Evolutionary conservation across 2,797 vertebrate species (phyloP), one percentile per base, ranked within the genome.

Genomic region (Melanotaenia nigrans): DNA sequence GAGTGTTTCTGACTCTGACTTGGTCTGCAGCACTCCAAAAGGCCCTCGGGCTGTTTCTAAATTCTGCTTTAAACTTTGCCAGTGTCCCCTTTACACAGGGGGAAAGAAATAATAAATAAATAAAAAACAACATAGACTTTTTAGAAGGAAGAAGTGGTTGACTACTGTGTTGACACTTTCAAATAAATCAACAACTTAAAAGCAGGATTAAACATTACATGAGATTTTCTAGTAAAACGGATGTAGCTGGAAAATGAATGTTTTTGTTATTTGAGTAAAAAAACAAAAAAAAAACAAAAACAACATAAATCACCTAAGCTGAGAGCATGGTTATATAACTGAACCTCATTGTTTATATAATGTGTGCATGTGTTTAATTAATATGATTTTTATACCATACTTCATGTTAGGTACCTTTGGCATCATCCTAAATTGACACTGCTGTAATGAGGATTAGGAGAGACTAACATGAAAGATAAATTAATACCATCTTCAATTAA

Each of bases 1-100:
- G 61, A 65, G 61, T 76, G 65, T 70, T 79, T 79, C 51, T 66
- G 51, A 71, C 54, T 76, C 71, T 61, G 68, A 28, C 57, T 68
- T 45, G 77, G 77, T 85, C 71, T 75, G 73, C 75, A 74, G 68
- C 69, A 14, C 71, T 74, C 49, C 62, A 79, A 73, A 53, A 64
- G 54, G 33, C 68, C 83, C 66, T 62, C 5, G 0, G 65, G 82
- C 69, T 77, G 64, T 71, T 83, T 80, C 60, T 85, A 30, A 56
- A 69, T 77, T 68, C 65, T 40, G 53, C 49, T 62, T 83, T 75
- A 71, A 68, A 78, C 14, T 1, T 61, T 70, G 63, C 59, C 55
- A 25, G 47, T 22, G 57, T 78, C 54, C 60, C 55, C 40, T 63
- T 68, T 38, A 2, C 18, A 47, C 20, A 47, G 8, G 1, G 30